Conservation (phyloP, 2,113 vertebrate genomes). For the Muntiacus reevesi region DNA sequence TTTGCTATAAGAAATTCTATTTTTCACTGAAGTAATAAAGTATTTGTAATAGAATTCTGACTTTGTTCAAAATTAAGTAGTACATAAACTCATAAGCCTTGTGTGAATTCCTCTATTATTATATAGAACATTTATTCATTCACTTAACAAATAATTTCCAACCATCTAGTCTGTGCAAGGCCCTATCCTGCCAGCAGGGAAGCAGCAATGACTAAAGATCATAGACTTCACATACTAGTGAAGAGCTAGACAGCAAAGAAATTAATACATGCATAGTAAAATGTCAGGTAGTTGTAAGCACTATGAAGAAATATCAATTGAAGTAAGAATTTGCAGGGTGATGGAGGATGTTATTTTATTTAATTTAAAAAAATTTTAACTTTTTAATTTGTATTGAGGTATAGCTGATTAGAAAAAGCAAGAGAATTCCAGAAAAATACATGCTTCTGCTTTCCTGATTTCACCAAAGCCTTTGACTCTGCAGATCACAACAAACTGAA, state of each 20-base stretch:
- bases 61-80: neutral
- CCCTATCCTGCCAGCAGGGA: neutral
- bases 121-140: neutral
- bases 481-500: neutral
- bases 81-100: neutral
- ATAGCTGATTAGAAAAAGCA: neutral
- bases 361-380: neutral
- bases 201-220: neutral
- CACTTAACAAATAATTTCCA: neutral
- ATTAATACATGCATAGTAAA: neutral
- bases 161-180: neutral
- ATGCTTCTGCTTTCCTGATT: neutral
- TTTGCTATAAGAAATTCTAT: neutral
- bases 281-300: neutral
- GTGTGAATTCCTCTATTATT: neutral
- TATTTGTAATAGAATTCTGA: neutral
- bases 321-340: neutral
- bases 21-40: neutral
- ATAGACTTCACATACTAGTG: neutral
- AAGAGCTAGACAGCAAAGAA: neutral
- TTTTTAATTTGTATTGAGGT: neutral
- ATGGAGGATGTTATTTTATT: neutral
- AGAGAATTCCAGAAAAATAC: neutral
- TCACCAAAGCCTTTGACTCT: neutral
- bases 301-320: neutral